Evolutionary conservation across 1,140 invertebrate species (phyloP).

Genomic region (Platorchestia sp.): DNA sequence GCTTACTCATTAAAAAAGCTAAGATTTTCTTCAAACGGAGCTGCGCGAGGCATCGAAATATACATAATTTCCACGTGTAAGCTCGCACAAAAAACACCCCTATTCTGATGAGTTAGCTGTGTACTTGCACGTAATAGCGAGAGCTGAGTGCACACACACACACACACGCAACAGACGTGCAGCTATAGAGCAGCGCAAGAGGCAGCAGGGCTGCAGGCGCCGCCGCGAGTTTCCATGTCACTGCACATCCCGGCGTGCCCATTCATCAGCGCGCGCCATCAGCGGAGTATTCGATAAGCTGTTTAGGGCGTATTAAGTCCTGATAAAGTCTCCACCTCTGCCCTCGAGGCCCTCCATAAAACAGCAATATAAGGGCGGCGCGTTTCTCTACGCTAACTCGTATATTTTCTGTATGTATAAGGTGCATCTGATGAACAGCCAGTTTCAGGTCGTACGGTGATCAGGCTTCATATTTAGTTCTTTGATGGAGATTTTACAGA

Average conservation of each 20-base stretch:
- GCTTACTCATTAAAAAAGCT: too few relatives aligned
- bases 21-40: too few relatives aligned
- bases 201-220: too few relatives aligned
- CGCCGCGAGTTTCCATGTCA: background rate
- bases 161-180: too few relatives aligned
- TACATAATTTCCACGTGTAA: background rate
- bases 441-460: background rate
- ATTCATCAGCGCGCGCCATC: background rate
- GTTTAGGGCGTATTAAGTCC: conserved; percentile 22
- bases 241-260: background rate
- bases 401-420: background rate
- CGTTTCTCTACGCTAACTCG: background rate
- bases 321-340: conserved; percentile 32
- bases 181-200: too few relatives aligned
- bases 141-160: too few relatives aligned
- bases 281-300: background rate
- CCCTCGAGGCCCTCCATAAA: background rate
- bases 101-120: background rate
- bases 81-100: background rate
- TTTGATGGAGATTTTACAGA: background rate
- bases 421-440: background rate
- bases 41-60: too few relatives aligned
- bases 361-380: background rate
- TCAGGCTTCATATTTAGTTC: background rate
- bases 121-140: background rate